These are phyloP conservation scores for Eupeodes corollae DNA, from an alignment of 1,140 invertebrate species.

Conservation along the genomic window DNA sequence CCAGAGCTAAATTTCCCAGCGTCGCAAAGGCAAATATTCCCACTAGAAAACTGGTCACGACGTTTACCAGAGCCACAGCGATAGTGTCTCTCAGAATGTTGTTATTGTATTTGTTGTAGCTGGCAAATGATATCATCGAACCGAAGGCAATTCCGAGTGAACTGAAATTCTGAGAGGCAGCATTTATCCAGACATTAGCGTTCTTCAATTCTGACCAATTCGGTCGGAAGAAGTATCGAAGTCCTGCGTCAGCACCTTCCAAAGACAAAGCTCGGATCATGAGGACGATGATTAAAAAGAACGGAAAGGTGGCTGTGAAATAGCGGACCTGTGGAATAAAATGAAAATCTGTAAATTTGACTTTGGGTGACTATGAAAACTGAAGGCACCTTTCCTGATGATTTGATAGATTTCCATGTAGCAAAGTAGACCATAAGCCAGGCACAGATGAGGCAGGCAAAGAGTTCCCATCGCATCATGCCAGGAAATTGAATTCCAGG, in stretches of 20 bases:
- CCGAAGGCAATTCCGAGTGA: constrained; percentile 85
- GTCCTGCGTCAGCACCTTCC: constrained; percentile 65
- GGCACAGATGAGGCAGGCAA: constrained; percentile 71
- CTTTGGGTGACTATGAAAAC: not conserved
- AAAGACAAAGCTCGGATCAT: constrained; percentile 66
- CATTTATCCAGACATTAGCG: constrained; percentile 80
- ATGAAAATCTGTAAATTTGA: not conserved
- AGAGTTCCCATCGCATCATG: constrained; percentile 70
- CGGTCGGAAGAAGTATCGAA: constrained; percentile 78
- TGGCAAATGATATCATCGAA: constrained; percentile 89
- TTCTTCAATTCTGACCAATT: constrained; percentile 72
- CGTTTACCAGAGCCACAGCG: constrained; percentile 70
- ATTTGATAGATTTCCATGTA: constrained; percentile 84
- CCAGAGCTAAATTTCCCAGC: constrained; percentile 72
- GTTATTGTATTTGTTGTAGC: constrained; percentile 87
- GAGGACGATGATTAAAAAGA: constrained; percentile 69
- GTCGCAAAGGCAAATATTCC: constrained; percentile 81
- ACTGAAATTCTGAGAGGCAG: constrained; percentile 86
- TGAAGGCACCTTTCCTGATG: constrained; percentile 51
- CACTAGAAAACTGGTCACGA: constrained; percentile 69
- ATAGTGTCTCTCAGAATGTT: constrained; percentile 77
- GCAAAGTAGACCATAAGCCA: constrained; percentile 89
- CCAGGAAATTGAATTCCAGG: constrained; percentile 71
- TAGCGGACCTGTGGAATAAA: constrained; percentile 52
- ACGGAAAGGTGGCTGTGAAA: constrained; percentile 77